These are phyloP conservation scores for Nycteola revayana DNA, from an alignment of 2,888 invertebrate genomes.

Conservation along the genomic window DNA sequence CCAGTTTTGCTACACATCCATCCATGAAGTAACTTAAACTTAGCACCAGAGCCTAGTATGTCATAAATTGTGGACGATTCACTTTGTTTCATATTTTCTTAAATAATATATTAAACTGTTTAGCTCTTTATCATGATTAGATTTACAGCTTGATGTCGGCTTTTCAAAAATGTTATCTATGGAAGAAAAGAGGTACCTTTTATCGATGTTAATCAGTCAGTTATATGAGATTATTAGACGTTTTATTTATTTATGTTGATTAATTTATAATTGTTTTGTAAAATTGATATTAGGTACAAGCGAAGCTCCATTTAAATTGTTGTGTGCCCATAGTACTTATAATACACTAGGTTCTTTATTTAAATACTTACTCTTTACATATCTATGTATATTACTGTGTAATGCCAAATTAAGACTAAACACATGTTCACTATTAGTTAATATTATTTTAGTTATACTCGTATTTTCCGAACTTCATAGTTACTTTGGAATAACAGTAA, in stretches of 20 bases:
- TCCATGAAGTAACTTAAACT: constrained; percentile 67
- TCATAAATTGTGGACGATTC: constrained; percentile 62
- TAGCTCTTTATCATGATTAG: constrained; percentile 71
- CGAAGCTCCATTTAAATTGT: constrained; percentile 36
- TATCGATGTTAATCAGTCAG: constrained; percentile 59
- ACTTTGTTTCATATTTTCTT: constrained; percentile 67
- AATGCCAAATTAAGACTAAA: constrained; percentile 58
- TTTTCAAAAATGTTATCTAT: constrained; percentile 77
- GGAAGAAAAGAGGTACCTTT: constrained; percentile 78
- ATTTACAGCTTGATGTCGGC: constrained; percentile 78
- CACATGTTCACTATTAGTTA: constrained; percentile 63
- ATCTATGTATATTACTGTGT: constrained; percentile 64
- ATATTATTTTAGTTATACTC: constrained; percentile 56
- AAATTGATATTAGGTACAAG: constrained; percentile 46
- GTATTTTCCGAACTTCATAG: constrained; percentile 49
- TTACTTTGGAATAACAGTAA: constrained; percentile 54
- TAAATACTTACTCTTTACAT: constrained; percentile 52
- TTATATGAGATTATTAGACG: constrained; percentile 44
- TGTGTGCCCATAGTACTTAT: constrained; percentile 55
- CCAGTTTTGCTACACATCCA: constrained; percentile 74
- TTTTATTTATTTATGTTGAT: constrained; percentile 45
- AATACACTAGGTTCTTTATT: constrained; percentile 46
- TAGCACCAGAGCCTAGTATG: constrained; percentile 62
- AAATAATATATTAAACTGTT: constrained; percentile 69
- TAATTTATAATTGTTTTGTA: constrained; percentile 54